These are phyloP conservation scores for Tautogolabrus adspersus DNA, from an alignment of 2,113 vertebrate genomes.

Conservation along the genomic window DNA sequence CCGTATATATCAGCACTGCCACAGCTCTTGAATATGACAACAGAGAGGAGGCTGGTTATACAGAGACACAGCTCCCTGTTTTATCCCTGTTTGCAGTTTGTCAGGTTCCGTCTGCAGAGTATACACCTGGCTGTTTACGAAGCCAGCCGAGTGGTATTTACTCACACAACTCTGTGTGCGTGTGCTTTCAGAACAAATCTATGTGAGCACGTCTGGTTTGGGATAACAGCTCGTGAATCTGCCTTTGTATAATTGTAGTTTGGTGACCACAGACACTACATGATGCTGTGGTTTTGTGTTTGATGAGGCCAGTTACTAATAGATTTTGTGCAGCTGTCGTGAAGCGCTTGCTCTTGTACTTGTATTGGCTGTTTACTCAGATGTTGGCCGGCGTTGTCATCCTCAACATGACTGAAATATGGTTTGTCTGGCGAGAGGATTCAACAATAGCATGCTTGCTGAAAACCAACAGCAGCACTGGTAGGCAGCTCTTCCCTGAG, in stretches of 20 bases:
- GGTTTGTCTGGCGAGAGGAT: conserved; percentile 49
- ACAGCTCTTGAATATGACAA: conserved; percentile 50
- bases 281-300: conserved; percentile 52
- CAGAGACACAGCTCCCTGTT: conserved; percentile 51
- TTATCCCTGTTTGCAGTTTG: conserved; percentile 53
- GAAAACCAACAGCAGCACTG: conserved; percentile 42
- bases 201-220: conserved; percentile 39
- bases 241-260: conserved; percentile 66
- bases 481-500: conserved; percentile 2
- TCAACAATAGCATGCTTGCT: conserved; percentile 30
- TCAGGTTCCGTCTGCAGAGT: conserved; percentile 43
- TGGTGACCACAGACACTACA: conserved; percentile 37
- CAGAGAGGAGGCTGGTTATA: conserved; percentile 45
- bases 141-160: conserved; percentile 52
- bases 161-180: conserved; percentile 41
- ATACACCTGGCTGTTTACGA: conserved; percentile 69
- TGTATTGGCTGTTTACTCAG: conserved; percentile 72
- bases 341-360: conserved; percentile 25
- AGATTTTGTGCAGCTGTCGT: conserved; percentile 66
- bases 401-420: conserved; percentile 56
- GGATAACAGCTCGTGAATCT: conserved; percentile 58
- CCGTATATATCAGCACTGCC: conserved; percentile 47
- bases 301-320: conserved; percentile 46
- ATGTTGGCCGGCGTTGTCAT: conserved; percentile 61
- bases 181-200: conserved; percentile 44